Base-by-base conservation (phyloP, 2,797 vertebrate species). In the Aplochiton taeniatus region DNA sequence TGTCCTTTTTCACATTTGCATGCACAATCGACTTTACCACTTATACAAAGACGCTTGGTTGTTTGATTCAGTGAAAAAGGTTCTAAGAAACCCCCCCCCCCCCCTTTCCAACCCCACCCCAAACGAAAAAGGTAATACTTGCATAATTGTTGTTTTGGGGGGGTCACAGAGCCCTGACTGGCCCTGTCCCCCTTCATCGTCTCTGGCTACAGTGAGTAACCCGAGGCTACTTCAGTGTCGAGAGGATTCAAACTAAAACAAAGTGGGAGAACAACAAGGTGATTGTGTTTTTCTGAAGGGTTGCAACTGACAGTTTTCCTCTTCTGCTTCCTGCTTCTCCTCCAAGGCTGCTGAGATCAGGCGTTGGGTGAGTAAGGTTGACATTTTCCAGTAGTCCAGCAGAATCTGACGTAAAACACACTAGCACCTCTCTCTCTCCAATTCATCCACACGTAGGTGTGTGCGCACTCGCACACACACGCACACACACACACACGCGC, bases 321-420 rank as follows among this genome's bases (percentile, higher is more conserved):
- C 85, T 89, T 82, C 89, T 90, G 85, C 89, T 81, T 89, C 86
- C 87, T 31, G 31, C 83, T 83, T 85, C 90, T 79, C 78, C 70
- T 85, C 77, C 83, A 87, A 91, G 87, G 87, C 85, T 85, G 88
- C 81, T 92, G 90, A 93, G 89, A 90, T 93, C 91, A 92, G 91
- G 91, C 87, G 83, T 72, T 87, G 77, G 83, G 85, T 79, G 85
- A 81, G 83, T 78, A 82, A 73, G 72, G 82, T 81, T 81, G 77
- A 74, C 79, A 6, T 31, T 86, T 86, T 92, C 89, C 89, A 91
- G 90, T 91, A 87, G 87, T 91, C 88, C 83, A 85, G 85, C 82
- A 89, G 84, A 90, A 84, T 83, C 73, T 74, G 85, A 85, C 83
- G 78, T 75, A 78, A 88, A 74, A 44, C 61, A 57, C 48, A 77